A percentile compares a stretch with the other conserved stretches of the same genome.
Evolutionary conservation across 2,113 vertebrate genomes (phyloP).

Genomic region (Entelurus aequoreus): DNA sequence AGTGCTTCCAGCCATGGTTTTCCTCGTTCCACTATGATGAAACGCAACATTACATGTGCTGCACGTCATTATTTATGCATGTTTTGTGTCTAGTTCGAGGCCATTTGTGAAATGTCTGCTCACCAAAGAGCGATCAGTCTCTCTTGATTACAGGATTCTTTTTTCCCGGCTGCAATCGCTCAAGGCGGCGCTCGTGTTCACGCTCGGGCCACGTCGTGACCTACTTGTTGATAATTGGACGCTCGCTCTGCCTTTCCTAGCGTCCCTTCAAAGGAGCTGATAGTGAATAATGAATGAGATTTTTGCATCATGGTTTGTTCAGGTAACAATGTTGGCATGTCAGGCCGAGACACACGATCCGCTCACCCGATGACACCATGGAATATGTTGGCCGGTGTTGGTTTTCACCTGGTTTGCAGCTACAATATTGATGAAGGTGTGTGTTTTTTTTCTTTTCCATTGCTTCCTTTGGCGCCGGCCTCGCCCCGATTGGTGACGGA

Average conservation of each 20-base stretch:
- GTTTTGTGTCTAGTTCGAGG: neutral
- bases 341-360: constrained; percentile 68
- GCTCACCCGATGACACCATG: constrained; percentile 73
- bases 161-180: constrained; percentile 2
- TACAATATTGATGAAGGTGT: constrained; percentile 77
- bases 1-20: neutral
- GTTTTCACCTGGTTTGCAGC: constrained; percentile 68
- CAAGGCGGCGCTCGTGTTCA: constrained; percentile 41
- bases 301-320: constrained; percentile 68
- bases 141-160: too few relatives aligned
- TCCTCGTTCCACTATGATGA: neutral
- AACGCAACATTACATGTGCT: neutral
- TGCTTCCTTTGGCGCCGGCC: constrained; percentile 44
- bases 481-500: constrained; percentile 51
- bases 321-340: constrained; percentile 74
- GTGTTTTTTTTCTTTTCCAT: constrained; percentile 68
- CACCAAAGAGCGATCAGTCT: neutral
- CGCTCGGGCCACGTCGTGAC: constrained; percentile 13
- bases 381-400: constrained; percentile 73
- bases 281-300: constrained; percentile 65
- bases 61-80: neutral
- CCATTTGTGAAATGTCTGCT: neutral
- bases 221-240: constrained; percentile 46
- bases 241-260: constrained; percentile 25
- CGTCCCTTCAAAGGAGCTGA: constrained; percentile 33